phyloP scores from a whole-genome alignment of 1,140 invertebrate genomes.

The Pogonus chalceus region DNA sequence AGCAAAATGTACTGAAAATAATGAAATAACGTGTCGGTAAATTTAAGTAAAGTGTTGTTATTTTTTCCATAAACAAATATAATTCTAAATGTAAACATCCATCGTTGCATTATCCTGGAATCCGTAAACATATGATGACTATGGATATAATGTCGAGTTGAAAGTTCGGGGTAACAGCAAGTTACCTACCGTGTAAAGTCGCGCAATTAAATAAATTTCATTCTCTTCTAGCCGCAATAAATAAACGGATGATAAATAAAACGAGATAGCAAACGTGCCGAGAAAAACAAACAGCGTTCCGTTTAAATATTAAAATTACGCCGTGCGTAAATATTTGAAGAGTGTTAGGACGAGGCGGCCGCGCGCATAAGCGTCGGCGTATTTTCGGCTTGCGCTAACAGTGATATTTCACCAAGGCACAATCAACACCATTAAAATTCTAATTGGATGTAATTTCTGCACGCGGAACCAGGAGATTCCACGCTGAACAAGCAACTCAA shows the following conservation, averaged over 20 bases:
- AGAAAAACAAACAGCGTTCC: slow-evolving; percentile 2
- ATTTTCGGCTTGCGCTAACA: slow-evolving; percentile 4
- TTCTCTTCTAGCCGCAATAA: not conserved
- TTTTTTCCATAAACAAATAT: too few relatives aligned
- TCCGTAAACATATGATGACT: too few relatives aligned
- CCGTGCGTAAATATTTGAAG: slow-evolving; percentile 7
- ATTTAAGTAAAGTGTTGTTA: too few relatives aligned
- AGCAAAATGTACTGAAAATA: too few relatives aligned
- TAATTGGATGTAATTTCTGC: not conserved
- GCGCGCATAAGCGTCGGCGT: slow-evolving; percentile 3
- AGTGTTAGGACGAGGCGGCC: slow-evolving; percentile 1
- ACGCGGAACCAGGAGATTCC: too few relatives aligned
- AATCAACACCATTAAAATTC: slow-evolving; percentile 7
- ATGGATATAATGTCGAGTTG: too few relatives aligned
- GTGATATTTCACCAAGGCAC: not conserved
- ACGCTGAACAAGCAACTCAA: too few relatives aligned
- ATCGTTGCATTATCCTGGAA: too few relatives aligned
- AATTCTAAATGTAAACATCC: too few relatives aligned
- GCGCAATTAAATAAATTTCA: slow-evolving; percentile 4
- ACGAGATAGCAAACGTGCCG: slow-evolving; percentile 2
- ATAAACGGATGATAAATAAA: slow-evolving; percentile 7
- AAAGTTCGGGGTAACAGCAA: too few relatives aligned
- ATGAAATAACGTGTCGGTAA: too few relatives aligned
- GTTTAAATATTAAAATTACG: slow-evolving; percentile 8
- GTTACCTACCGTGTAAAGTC: not conserved